phyloP scores from a whole-genome alignment of 2,888 invertebrate genomes.

The Chrysodeixis includens region DNA sequence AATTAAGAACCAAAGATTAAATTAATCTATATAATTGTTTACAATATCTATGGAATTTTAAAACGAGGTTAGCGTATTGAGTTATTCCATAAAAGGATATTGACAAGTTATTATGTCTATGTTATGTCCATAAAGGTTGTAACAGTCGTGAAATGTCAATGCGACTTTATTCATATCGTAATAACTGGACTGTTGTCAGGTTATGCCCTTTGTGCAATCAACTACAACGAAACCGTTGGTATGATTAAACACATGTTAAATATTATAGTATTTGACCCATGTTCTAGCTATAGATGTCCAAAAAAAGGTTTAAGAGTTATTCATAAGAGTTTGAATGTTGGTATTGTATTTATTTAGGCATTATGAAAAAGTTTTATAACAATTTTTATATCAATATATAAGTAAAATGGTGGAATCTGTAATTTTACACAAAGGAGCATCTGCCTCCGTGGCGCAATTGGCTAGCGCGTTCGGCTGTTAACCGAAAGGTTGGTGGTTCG shows the following conservation, averaged over 20 bases:
- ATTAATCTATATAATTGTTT: too few relatives aligned
- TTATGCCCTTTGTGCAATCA: conserved; percentile 6
- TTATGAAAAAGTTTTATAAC: neutral
- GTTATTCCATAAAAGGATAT: conserved; percentile 9
- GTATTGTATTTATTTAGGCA: neutral
- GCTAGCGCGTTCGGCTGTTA: conserved; percentile 99
- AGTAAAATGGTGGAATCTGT: conserved; percentile 28
- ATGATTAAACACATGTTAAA: neutral
- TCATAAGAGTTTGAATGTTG: too few relatives aligned
- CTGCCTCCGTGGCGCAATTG: conserved; percentile 90
- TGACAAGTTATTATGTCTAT: conserved; percentile 19
- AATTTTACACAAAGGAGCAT: conserved; percentile 61
- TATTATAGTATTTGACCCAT: neutral
- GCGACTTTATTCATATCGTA: conserved; percentile 10
- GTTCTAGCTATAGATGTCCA: too few relatives aligned
- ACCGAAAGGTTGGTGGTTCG: conserved; percentile 99
- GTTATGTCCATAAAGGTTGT: conserved; percentile 11
- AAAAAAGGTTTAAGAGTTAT: neutral
- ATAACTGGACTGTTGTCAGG: conserved; percentile 10
- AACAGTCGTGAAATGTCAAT: conserved; percentile 49
- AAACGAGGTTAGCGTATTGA: neutral
- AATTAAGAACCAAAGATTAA: too few relatives aligned
- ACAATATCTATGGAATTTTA: neutral
- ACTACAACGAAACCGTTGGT: neutral
- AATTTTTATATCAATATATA: conserved; percentile 7